Conservation (phyloP, 2,113 vertebrate species). For the Poeciliopsis occidentalis region DNA sequence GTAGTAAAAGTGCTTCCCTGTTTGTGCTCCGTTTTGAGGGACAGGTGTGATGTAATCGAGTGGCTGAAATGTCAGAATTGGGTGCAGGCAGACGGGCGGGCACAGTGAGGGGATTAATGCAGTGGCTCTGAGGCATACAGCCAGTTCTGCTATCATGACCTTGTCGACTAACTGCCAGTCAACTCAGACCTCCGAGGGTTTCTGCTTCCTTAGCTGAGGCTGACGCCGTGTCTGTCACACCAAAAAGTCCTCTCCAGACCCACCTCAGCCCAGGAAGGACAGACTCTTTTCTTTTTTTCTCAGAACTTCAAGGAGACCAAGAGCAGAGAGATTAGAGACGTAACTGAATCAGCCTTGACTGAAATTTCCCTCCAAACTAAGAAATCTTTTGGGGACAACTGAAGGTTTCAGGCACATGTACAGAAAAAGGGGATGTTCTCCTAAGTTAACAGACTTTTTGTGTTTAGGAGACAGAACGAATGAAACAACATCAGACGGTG, state of each 20-base stretch:
- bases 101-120: constrained; percentile 63
- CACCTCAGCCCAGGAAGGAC: constrained; percentile 27
- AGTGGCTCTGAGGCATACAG: constrained; percentile 56
- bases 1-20: background rate
- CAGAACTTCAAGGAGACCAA: constrained; percentile 6
- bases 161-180: constrained; percentile 69
- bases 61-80: constrained; percentile 55
- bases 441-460: constrained; percentile 6
- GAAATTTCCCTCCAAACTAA: constrained; percentile 23
- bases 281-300: too few species aligned
- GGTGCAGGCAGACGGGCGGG: too few species aligned
- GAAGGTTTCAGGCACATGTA: constrained; percentile 10
- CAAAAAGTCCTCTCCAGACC: constrained; percentile 18
- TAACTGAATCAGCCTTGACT: constrained; percentile 27
- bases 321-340: constrained; percentile 30
- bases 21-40: constrained; percentile 3
- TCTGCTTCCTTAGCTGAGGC: too few species aligned
- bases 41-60: constrained; percentile 43
- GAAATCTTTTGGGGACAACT: constrained; percentile 12
- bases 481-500: constrained; percentile 37
- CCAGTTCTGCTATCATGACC: constrained; percentile 66
- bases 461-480: constrained; percentile 20
- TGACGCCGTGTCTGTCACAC: constrained; percentile 33
- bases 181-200: constrained; percentile 53
- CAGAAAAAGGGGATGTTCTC: constrained; percentile 16